Conservation (phyloP, 2,797 vertebrate species). For the Crocidura indochinensis region DNA sequence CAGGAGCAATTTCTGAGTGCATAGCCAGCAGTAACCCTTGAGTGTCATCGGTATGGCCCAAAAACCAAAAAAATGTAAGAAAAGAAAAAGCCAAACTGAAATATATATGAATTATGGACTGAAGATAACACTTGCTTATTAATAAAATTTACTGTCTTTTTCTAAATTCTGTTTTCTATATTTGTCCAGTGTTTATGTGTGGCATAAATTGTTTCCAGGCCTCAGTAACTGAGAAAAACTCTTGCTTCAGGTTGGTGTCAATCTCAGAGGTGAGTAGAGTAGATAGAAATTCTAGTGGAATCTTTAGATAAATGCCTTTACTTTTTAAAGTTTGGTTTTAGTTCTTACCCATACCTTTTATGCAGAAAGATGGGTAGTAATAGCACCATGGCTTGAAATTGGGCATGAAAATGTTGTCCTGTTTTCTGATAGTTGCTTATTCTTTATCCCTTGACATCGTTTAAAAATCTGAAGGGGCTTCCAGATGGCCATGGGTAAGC, state of each 20-base stretch:
- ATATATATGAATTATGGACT: conserved; percentile 19
- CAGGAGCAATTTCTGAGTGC: no score
- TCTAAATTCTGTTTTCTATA: conserved; percentile 14
- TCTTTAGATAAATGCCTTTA: conserved; percentile 58
- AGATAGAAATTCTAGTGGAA: conserved; percentile 15
- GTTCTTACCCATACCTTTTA: conserved; percentile 55
- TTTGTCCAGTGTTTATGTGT: conserved; percentile 22
- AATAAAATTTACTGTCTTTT: neutral
- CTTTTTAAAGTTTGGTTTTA: conserved; percentile 56
- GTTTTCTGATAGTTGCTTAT: conserved; percentile 52
- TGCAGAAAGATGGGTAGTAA: conserved; percentile 63
- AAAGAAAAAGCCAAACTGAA: conserved; percentile 14
- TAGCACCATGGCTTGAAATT: neutral
- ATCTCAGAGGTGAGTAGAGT: conserved; percentile 30
- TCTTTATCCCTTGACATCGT: conserved; percentile 51
- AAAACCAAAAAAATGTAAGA: no score
- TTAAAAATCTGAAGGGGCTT: conserved; percentile 38
- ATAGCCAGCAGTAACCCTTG: no score
- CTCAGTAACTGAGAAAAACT: neutral
- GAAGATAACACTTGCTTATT: conserved; percentile 8
- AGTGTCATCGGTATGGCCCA: no score
- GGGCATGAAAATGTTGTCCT: conserved; percentile 31
- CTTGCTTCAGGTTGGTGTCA: neutral
- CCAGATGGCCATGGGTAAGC: conserved; percentile 15
- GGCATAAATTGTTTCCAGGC: conserved; percentile 17